Conservation (phyloP, 2,888 invertebrate species). For the Lottia scabra region DNA sequence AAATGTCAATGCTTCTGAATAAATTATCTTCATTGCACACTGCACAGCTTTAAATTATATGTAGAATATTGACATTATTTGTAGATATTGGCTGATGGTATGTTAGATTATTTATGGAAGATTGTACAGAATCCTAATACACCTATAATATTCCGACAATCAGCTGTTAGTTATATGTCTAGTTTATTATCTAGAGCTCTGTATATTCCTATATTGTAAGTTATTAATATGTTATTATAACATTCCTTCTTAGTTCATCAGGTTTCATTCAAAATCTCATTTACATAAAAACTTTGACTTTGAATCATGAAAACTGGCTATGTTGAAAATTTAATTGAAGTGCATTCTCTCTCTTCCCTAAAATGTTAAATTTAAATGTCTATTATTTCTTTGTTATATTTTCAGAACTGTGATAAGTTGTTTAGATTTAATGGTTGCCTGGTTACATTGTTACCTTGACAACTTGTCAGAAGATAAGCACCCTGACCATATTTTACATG, state of each 20-base stretch:
- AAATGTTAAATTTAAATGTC: no score
- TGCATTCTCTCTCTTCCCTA: no score
- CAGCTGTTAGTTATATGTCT: slow-evolving; percentile 80
- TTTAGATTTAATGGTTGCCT: slow-evolving; percentile 80
- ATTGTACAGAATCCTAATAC: slow-evolving; percentile 79
- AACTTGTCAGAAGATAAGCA: slow-evolving; percentile 69
- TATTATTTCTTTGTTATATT: slow-evolving; percentile 25
- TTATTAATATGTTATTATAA: slow-evolving; percentile 37
- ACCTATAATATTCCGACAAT: slow-evolving; percentile 77
- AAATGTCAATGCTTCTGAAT: no score
- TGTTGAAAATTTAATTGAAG: no score
- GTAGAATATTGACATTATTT: slow-evolving; percentile 9
- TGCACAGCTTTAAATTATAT: no score
- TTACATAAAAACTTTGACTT: no score
- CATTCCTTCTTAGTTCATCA: no score
- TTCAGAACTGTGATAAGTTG: slow-evolving; percentile 77
- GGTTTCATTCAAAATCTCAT: background rate
- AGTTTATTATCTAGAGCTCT: slow-evolving; percentile 80
- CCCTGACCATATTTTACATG: slow-evolving; percentile 79
- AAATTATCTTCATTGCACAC: no score
- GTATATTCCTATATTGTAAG: slow-evolving; percentile 76
- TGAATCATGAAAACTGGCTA: no score
- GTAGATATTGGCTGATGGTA: slow-evolving; percentile 73
- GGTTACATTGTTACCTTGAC: slow-evolving; percentile 87
- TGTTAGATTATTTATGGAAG: slow-evolving; percentile 80